These are phyloP conservation scores for Ciconia maguari DNA, from an alignment of 2,113 vertebrate species.

Conservation along the genomic window DNA sequence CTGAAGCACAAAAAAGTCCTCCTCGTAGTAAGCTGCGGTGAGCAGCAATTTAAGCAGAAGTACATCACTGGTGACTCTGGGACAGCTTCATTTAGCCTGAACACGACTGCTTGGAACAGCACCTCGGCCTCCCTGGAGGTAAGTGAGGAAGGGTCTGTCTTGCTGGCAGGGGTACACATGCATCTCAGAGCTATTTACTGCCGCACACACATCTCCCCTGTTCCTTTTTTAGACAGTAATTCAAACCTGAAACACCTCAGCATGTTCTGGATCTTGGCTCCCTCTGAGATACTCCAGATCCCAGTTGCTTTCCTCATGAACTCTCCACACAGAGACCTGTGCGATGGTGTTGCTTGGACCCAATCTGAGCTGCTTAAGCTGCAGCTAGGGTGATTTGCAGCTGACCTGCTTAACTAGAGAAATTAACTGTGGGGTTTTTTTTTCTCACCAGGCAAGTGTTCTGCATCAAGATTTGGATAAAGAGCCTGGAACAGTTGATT, in stretches of 20 bases:
- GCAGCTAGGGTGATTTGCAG: background rate
- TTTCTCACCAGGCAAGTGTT: conserved; percentile 55
- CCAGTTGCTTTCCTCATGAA: background rate
- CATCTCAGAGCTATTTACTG: background rate
- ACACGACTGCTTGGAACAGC: conserved; percentile 33
- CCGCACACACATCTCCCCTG: background rate
- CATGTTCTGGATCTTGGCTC: background rate
- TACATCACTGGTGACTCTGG: conserved; percentile 31
- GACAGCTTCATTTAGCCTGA: conserved; percentile 39
- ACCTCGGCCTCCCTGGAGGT: conserved; percentile 17
- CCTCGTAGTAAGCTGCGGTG: background rate
- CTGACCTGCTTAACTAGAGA: background rate
- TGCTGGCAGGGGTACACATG: background rate
- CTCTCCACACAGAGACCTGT: background rate
- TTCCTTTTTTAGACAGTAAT: background rate
- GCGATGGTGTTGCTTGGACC: background rate
- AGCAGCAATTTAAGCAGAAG: background rate
- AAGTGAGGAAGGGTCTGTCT: background rate
- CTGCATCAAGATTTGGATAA: background rate
- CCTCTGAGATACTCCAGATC: background rate
- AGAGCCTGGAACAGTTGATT: background rate
- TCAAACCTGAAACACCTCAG: background rate
- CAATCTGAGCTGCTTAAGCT: background rate
- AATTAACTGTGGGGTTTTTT: background rate
- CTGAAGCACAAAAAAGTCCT: conserved; percentile 6